Base-by-base conservation (phyloP, 2,113 vertebrate genomes). In the Acanthisitta chloris region DNA sequence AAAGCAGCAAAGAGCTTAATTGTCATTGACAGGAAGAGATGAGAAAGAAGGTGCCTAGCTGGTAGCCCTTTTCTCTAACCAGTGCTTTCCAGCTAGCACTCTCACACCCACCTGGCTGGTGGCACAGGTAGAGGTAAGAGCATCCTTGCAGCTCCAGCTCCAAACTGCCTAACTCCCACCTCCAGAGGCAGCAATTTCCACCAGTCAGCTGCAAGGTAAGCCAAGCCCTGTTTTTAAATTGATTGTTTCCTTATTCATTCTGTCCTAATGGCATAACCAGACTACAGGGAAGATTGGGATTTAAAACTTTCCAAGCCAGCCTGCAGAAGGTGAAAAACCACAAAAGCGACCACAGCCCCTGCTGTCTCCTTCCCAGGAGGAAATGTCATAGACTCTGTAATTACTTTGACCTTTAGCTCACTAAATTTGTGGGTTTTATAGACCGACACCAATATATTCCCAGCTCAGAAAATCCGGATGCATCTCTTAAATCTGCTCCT, bases 371-470 rank as follows among this genome's bases (percentile, higher is more conserved):
- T 73, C 77, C 81, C 74, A 82, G 23, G 42, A 69, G 88, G 74
- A 92, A 90, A 85, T 11, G 6, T 67, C 19, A 3, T 23, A 88
- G 78, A 55, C 54, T 64, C 65, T 36, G 31, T 71, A 94, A 95
- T 91, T 55, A 82, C 62, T 85, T 67, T 91, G 74, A 96, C 88
- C 57, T 85, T 93, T 59, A 87, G 45, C 48, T 94, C 81, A 87
- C 64, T 51, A 91, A 52, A 83, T 76, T 45, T 86, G 43, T 38
- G 34, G 81, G 62, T 83, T 95, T 81, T 61, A 81, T 13, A 80
- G 42, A 64, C 61, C 0, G 0, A 67, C 4, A 4, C 36, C 49
- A 59, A 87, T 49, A 81, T 51, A 81, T 29, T 79, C 36, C 45
- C 28, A n/a, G 34, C 54, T 81, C 36, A 29, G 45, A 51, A 90